Conservation (phyloP, 2,888 invertebrate genomes). For the Spicauda simplicius region DNA sequence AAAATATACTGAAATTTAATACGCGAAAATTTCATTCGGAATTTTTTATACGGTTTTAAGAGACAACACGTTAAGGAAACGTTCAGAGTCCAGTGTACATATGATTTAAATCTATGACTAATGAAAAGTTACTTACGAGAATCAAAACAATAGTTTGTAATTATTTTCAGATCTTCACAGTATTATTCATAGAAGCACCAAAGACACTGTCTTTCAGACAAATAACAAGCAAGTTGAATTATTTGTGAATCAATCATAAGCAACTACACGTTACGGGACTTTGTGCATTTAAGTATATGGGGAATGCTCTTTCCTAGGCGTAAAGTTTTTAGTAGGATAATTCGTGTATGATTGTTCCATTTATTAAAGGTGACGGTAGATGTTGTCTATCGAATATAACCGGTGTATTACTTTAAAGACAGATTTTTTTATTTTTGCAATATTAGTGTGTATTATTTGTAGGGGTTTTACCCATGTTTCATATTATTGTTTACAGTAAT, state of each 20-base stretch:
- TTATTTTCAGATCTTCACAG: not conserved
- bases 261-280: not conserved
- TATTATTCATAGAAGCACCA: not conserved
- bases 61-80: not conserved
- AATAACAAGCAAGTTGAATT: too few species aligned
- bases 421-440: not conserved
- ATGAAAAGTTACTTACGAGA: not conserved
- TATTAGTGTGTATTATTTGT: slow-evolving; percentile 1
- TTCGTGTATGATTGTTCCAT: slow-evolving; percentile 2
- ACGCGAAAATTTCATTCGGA: too few species aligned
- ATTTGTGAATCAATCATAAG: too few species aligned
- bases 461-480: not conserved
- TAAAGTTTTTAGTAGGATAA: slow-evolving; percentile 6
- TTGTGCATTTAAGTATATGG: slow-evolving; percentile 21
- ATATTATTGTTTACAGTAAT: slow-evolving; percentile 6
- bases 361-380: slow-evolving; percentile 7
- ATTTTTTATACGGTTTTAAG: too few species aligned
- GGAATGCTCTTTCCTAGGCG: slow-evolving; percentile 1
- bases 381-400: not conserved
- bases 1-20: too few species aligned
- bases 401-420: not conserved
- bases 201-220: too few species aligned
- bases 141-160: too few species aligned
- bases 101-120: not conserved
- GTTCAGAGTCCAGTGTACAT: not conserved